phyloP scores from a whole-genome alignment of 2,888 invertebrate species.

The Caenorhabditis angaria region DNA sequence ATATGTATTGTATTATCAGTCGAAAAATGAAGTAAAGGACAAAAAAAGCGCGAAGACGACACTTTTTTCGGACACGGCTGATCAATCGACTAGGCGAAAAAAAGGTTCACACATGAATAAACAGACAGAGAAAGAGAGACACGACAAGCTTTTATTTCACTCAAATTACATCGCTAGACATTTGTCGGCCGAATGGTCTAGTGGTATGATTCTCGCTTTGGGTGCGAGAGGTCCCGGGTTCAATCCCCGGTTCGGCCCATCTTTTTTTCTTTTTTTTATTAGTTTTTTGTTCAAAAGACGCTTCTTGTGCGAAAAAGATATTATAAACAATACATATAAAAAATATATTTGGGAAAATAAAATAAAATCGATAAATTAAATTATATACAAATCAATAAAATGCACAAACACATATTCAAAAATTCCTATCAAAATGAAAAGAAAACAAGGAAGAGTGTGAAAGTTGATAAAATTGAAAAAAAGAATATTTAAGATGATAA shows the following conservation, averaged over 20 bases:
- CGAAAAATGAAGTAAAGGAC: too few relatives aligned
- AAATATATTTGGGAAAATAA: too few relatives aligned
- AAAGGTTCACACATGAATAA: neutral
- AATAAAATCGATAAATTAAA: too few relatives aligned
- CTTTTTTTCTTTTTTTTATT: slow-evolving; percentile 7
- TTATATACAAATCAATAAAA: too few relatives aligned
- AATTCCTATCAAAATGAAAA: too few relatives aligned
- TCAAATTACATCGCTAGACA: neutral
- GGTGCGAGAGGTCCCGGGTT: slow-evolving; percentile 72
- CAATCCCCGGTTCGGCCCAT: slow-evolving; percentile 66
- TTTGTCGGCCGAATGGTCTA: slow-evolving; percentile 62
- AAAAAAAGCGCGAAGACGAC: neutral
- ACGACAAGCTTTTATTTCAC: neutral
- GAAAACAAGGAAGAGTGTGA: too few relatives aligned
- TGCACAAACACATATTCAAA: too few relatives aligned
- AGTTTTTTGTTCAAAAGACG: neutral
- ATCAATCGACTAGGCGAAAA: neutral
- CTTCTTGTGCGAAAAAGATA: neutral
- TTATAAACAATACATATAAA: too few relatives aligned
- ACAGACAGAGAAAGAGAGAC: neutral
- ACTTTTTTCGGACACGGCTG: neutral
- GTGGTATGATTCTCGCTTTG: slow-evolving; percentile 72
- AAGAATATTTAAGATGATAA: too few relatives aligned
- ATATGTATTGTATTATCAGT: neutral
- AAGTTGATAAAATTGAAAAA: too few relatives aligned